Percentiles rank a stretch among this genome's conserved stretches.
phyloP scores from a whole-genome alignment of 2,888 invertebrate species.

The Unio pictorum region DNA sequence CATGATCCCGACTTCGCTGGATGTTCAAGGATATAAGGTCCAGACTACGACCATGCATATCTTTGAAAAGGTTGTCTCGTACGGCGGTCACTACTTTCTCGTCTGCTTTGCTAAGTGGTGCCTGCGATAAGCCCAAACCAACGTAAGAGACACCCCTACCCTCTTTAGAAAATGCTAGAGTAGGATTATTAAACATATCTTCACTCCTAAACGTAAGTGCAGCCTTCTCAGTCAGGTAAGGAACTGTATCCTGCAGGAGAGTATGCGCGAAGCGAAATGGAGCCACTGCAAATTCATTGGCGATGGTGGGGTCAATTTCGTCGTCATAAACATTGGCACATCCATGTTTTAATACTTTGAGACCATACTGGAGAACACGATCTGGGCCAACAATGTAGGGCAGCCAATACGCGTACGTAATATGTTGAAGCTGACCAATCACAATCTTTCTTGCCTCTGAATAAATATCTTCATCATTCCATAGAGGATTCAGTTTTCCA shows the following conservation, averaged over 20 bases:
- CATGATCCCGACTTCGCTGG: constrained; percentile 91
- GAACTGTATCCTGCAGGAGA: constrained; percentile 78
- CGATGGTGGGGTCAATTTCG: constrained; percentile 80
- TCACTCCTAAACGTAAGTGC: no score
- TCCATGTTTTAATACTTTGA: constrained; percentile 81
- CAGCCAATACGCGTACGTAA: constrained; percentile 74
- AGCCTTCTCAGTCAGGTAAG: no score
- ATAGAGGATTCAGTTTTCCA: constrained; percentile 79
- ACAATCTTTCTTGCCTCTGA: constrained; percentile 78
- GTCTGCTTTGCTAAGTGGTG: constrained; percentile 31
- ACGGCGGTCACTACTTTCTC: constrained; percentile 28
- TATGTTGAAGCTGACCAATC: constrained; percentile 79
- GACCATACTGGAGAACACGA: constrained; percentile 20
- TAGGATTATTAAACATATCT: no score
- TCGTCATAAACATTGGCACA: constrained; percentile 87
- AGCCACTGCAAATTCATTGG: constrained; percentile 95
- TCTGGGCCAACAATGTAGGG: constrained; percentile 80
- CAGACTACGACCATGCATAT: constrained; percentile 69
- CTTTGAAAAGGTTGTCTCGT: constrained; percentile 88
- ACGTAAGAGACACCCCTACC: constrained; percentile 24
- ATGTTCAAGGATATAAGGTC: constrained; percentile 91
- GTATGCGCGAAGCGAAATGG: constrained; percentile 95
- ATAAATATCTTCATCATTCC: constrained; percentile 81
- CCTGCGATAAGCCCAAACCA: constrained; percentile 25
- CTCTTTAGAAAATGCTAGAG: no score